Conservation (phyloP, 2,113 vertebrate species). For the Uria lomvia region DNA sequence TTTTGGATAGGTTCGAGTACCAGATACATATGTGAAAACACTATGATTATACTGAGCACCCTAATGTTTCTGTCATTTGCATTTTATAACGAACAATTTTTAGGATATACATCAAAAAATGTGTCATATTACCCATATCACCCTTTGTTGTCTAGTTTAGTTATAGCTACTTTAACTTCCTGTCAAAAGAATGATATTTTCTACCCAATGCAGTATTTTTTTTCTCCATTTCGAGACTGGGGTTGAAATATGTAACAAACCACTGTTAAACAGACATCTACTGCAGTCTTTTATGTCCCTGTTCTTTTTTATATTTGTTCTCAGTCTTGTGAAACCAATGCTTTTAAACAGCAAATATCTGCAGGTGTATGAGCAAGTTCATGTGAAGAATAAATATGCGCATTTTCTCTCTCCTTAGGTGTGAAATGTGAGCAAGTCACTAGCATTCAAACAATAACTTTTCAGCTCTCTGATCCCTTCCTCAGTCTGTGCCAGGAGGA, state of each 20-base stretch:
- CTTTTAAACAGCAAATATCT: neutral
- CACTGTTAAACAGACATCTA: neutral
- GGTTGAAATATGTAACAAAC: neutral
- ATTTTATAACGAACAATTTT: neutral
- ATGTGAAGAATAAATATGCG: neutral
- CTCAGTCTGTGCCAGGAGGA: neutral
- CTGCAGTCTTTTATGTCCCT: neutral
- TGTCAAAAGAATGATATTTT: neutral
- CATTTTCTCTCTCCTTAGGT: neutral
- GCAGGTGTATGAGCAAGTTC: neutral
- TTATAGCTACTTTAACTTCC: neutral
- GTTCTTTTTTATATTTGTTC: neutral
- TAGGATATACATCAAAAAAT: neutral
- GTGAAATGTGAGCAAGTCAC: neutral
- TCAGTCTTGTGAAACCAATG: neutral
- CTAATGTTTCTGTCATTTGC: neutral
- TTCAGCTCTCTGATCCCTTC: neutral
- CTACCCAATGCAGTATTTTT: neutral
- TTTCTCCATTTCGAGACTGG: neutral
- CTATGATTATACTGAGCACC: neutral
- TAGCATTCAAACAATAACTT: neutral
- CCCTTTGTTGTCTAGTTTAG: neutral
- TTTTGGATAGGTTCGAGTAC: neutral
- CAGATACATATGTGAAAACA: neutral
- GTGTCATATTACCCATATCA: neutral